Base-by-base conservation (phyloP, 2,888 invertebrate species). In the Nephrocerus scutellatus region DNA sequence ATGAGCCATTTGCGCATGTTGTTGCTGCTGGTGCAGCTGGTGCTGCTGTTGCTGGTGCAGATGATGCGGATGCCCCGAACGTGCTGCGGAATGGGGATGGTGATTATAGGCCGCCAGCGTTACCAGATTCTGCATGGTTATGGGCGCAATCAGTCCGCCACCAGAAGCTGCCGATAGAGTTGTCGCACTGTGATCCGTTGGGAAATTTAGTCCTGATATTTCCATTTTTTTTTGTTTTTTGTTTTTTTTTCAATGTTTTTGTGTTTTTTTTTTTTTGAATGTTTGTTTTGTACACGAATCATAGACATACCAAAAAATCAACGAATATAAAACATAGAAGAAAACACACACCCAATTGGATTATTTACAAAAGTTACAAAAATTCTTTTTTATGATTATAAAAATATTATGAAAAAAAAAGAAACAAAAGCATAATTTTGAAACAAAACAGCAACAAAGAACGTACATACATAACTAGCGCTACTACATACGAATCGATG, bases 121-220 rank as follows among this genome's bases (percentile, higher is more conserved):
- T 56, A 91, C 89, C 65, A 92, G 72, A 72, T 90, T 90, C 76
- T 91, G 91, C 74, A 91, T 82, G 57, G 86, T 84, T 71, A 90
- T 84, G 39, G 88, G 84, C 46, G 80, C 77, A 53, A 74, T 62
- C 51, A 62, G 48, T 59, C 62, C 58, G 55, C 72, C 68, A 55
- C 72, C 70, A 53, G 72, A 59, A 55, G 66, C 48, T 48, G 48
- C 62, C 54, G 63, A 57, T 59, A 61, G 35, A 56, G 63, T 43
- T 55, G 66, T 54, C 56, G 63, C 61, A 62, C 65, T 64, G 63
- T 66, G 66, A 62, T 68, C 69, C 59, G 68, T 59, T 63, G 66
- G 68, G 59, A 66, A 66, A 63, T 69, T 68, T 59, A 70, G 60
- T 62, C 70, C 70, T 70, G 60, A 58, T 57, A 54, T 52, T 60